These are phyloP conservation scores for Brachypalpus laphriformis DNA, from an alignment of 2,888 invertebrate species.

Conservation along the genomic window DNA sequence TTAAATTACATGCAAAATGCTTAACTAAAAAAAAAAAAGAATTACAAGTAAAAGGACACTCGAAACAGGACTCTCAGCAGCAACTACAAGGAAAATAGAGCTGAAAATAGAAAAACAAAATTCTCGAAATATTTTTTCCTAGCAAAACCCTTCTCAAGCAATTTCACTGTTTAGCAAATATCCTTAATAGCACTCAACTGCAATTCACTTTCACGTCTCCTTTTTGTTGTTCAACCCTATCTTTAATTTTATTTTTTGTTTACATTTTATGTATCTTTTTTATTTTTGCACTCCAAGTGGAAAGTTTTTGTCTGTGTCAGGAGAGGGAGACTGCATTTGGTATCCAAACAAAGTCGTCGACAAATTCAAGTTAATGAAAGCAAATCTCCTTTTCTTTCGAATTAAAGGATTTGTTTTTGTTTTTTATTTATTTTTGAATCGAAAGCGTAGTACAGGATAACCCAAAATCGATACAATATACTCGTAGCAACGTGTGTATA, in stretches of 20 bases:
- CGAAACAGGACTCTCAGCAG: background rate
- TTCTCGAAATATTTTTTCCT: constrained; percentile 4
- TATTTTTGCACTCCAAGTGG: too few relatives aligned
- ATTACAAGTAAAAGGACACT: background rate
- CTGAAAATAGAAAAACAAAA: background rate
- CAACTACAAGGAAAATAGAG: background rate
- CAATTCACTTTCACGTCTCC: constrained; percentile 58
- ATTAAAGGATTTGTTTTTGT: constrained; percentile 40
- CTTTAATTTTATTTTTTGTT: background rate
- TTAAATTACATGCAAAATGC: constrained; percentile 44
- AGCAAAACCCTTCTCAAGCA: constrained; percentile 46
- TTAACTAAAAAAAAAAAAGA: background rate
- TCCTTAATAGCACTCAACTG: constrained; percentile 56
- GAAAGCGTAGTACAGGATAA: constrained; percentile 1
- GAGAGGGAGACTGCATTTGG: constrained; percentile 7
- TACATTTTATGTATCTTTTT: background rate
- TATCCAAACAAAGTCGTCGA: constrained; percentile 42
- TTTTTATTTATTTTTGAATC: background rate
- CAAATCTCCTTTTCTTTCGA: constrained; percentile 29
- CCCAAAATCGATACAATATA: constrained; percentile 32
- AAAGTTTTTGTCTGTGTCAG: background rate
- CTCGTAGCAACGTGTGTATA: constrained; percentile 12
- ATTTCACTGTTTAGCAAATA: constrained; percentile 55
- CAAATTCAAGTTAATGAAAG: constrained; percentile 51
- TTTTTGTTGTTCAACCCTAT: constrained; percentile 39